Evolutionary conservation across 1,140 invertebrate species (phyloP).

Genomic region (Drosophila bifasciata): DNA sequence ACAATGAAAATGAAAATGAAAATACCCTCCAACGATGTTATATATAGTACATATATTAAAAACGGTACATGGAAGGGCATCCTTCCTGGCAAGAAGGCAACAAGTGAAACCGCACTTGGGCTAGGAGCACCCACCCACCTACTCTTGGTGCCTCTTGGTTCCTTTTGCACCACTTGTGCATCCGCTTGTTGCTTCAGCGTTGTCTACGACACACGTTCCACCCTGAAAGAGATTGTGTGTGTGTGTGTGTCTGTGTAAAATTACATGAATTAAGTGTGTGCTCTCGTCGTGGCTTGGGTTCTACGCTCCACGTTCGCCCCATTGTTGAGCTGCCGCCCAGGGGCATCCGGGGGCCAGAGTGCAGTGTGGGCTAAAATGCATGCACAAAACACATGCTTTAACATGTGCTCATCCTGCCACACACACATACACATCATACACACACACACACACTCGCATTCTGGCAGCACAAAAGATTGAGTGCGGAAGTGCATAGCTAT

Average conservation of each 20-base stretch:
- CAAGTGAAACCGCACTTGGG: constrained; percentile 75
- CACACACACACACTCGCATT: constrained; percentile 7
- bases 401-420: constrained; percentile 73
- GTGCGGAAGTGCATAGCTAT: constrained; percentile 82
- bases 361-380: constrained; percentile 49
- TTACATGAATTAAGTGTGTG: constrained; percentile 79
- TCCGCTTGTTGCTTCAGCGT: constrained; percentile 66
- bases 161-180: constrained; percentile 44
- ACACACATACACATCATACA: constrained; percentile 29
- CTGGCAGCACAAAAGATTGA: constrained; percentile 75
- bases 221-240: constrained; percentile 41
- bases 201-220: constrained; percentile 36
- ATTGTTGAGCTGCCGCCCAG: constrained; percentile 50
- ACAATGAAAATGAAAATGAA: constrained; percentile 78
- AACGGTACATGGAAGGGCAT: constrained; percentile 26
- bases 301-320: constrained; percentile 2
- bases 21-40: constrained; percentile 44
- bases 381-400: constrained; percentile 69
- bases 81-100: constrained; percentile 55
- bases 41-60: constrained; percentile 37
- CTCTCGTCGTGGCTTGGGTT: constrained; percentile 38
- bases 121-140: background rate
- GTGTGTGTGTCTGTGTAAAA: constrained; percentile 70
- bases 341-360: constrained; percentile 11
- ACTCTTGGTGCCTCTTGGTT: background rate